A percentile compares a stretch with the other conserved stretches of the same genome.
Evolutionary conservation across 2,797 vertebrate species (phyloP).

Genomic region (Huso huso): DNA sequence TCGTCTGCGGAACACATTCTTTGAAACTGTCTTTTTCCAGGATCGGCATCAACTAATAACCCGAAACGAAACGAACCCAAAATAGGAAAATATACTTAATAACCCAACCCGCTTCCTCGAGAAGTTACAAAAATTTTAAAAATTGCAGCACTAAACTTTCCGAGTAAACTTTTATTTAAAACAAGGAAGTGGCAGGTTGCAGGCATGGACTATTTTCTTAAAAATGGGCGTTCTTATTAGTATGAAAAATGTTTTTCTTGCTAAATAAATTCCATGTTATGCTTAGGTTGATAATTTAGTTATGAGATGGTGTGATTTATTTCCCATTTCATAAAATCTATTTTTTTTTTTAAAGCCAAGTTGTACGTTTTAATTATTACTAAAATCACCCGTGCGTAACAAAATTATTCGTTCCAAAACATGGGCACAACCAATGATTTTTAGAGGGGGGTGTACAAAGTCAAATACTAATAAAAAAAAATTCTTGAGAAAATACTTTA

Average conservation of each 20-base stretch:
- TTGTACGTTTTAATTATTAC: background rate
- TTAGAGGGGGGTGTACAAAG: background rate
- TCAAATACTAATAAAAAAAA: too few species aligned
- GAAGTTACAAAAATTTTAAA: background rate
- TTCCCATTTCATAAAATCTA: too few species aligned
- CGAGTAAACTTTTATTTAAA: conserved; percentile 65
- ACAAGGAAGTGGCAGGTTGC: conserved; percentile 63
- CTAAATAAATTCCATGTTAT: too few species aligned
- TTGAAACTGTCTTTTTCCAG: conserved; percentile 8
- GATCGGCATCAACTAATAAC: conserved; percentile 6
- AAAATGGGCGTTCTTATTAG: conserved; percentile 36
- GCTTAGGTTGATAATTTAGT: too few species aligned
- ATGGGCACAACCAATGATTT: conserved; percentile 16
- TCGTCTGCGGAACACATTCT: conserved; percentile 68
- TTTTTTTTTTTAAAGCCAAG: too few species aligned
- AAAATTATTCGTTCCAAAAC: conserved; percentile 19
- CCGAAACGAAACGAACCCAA: background rate
- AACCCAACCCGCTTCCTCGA: background rate
- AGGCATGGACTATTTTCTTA: conserved; percentile 24
- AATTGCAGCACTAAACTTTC: conserved; percentile 37
- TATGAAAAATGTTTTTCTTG: background rate
- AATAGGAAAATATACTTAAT: conserved; percentile 4
- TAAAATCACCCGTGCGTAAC: background rate
- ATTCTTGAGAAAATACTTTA: too few species aligned
- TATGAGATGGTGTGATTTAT: too few species aligned